Percentiles rank a stretch among this genome's conserved stretches.
Conservation (phyloP, 2,797 vertebrate species). For the Moxostoma hubbsi region DNA sequence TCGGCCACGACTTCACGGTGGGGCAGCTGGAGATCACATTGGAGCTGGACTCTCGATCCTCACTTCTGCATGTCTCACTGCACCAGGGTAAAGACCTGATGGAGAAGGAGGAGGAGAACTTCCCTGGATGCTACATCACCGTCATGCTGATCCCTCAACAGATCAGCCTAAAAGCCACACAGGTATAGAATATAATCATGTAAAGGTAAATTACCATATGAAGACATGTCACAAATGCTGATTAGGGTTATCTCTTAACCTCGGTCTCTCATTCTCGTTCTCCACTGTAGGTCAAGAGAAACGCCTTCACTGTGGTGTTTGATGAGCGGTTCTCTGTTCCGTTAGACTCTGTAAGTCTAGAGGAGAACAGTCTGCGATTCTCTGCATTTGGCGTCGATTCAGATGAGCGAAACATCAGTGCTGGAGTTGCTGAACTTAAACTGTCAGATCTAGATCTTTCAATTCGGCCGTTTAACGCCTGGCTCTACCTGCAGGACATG, state of each 20-base stretch:
- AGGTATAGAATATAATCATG: slow-evolving; percentile 74
- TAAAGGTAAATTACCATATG: no score
- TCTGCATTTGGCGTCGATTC: slow-evolving; percentile 88
- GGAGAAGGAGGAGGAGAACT: slow-evolving; percentile 91
- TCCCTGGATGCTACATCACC: slow-evolving; percentile 92
- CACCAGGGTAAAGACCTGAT: slow-evolving; percentile 97
- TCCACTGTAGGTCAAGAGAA: slow-evolving; percentile 85
- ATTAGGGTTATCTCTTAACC: no score
- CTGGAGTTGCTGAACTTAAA: slow-evolving; percentile 90
- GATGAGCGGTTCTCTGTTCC: slow-evolving; percentile 91
- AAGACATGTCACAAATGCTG: no score
- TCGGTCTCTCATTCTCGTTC: neutral
- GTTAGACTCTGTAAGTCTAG: slow-evolving; percentile 80
- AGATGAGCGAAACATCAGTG: slow-evolving; percentile 88
- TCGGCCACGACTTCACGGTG: slow-evolving; percentile 92
- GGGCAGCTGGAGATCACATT: slow-evolving; percentile 94
- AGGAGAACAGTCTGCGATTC: slow-evolving; percentile 91
- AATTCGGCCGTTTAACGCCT: slow-evolving; percentile 88
- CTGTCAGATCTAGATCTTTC: slow-evolving; percentile 90
- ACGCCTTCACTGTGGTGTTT: slow-evolving; percentile 88
- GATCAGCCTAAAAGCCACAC: slow-evolving; percentile 88
- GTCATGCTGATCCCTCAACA: slow-evolving; percentile 90
- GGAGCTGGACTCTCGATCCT: slow-evolving; percentile 80
- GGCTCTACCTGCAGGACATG: slow-evolving; percentile 95
- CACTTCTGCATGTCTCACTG: slow-evolving; percentile 82